Conservation (phyloP, 2,888 invertebrate genomes). For the Chydorus sphaericus region DNA sequence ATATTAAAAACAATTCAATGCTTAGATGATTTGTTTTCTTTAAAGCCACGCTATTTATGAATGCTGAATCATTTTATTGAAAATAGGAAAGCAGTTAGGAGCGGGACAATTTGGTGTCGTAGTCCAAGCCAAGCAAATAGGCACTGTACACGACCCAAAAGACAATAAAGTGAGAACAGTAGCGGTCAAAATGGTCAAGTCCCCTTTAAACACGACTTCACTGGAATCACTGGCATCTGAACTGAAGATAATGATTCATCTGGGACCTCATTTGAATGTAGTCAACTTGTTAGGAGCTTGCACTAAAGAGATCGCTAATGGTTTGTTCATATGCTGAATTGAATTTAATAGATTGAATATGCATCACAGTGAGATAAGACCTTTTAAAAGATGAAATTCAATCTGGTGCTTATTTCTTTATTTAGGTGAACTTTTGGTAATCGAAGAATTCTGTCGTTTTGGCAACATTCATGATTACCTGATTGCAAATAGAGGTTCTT, state of each 20-base stretch:
- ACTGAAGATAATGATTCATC: slow-evolving; percentile 86
- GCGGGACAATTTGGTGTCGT: slow-evolving; percentile 93
- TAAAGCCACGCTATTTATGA: too few species aligned
- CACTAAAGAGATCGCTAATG: slow-evolving; percentile 74
- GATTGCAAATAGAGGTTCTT: not conserved
- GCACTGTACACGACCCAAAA: slow-evolving; percentile 60
- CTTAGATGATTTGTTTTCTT: too few species aligned
- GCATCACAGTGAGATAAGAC: too few species aligned
- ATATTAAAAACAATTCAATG: too few species aligned
- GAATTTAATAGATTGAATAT: too few species aligned
- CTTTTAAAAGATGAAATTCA: not conserved
- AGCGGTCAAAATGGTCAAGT: slow-evolving; percentile 91
- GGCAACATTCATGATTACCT: slow-evolving; percentile 15
- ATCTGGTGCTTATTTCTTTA: not conserved
- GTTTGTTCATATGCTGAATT: too few species aligned
- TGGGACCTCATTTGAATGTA: slow-evolving; percentile 87
- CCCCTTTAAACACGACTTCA: slow-evolving; percentile 65
- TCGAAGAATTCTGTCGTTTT: slow-evolving; percentile 17
- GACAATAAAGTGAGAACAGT: slow-evolving; percentile 51
- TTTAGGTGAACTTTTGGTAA: slow-evolving; percentile 17
- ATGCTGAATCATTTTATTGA: too few species aligned
- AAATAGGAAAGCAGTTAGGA: slow-evolving; percentile 76
- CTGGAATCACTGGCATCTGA: slow-evolving; percentile 81
- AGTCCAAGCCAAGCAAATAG: slow-evolving; percentile 68
- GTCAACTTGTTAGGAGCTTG: slow-evolving; percentile 89